Evolutionary conservation across 2,113 vertebrate species (phyloP).

Genomic region (Callionymus lyra): DNA sequence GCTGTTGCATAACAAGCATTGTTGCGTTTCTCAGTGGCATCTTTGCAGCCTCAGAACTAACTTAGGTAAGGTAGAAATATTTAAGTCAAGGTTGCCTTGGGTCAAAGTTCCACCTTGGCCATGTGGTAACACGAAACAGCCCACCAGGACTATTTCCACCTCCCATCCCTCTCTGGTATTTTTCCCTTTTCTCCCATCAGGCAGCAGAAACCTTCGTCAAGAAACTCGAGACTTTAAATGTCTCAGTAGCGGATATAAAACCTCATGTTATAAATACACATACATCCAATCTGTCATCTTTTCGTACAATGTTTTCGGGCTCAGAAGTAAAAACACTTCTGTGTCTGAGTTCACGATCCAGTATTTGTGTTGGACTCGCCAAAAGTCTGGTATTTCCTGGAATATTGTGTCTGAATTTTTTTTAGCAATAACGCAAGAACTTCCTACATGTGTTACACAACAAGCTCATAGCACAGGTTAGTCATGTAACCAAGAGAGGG

Average conservation of each 20-base stretch:
- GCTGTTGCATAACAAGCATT: constrained; percentile 29
- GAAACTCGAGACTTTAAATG: constrained; percentile 16
- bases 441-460: constrained; percentile 37
- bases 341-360: constrained; percentile 5
- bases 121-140: constrained; percentile 25
- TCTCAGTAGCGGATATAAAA: constrained; percentile 5
- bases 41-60: constrained; percentile 9
- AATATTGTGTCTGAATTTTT: constrained; percentile 23
- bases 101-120: constrained; percentile 30
- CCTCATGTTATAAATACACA: constrained; percentile 9
- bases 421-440: constrained; percentile 28
- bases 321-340: no score
- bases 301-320: constrained; percentile 1
- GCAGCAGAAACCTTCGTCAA: constrained; percentile 14
- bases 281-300: constrained; percentile 15
- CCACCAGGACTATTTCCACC: constrained; percentile 16
- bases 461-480: constrained; percentile 3
- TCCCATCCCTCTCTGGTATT: constrained; percentile 19
- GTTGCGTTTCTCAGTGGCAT: constrained; percentile 15
- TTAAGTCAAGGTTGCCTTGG: constrained; percentile 27
- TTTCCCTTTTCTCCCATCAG: constrained; percentile 18
- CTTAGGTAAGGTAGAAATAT: constrained; percentile 11
- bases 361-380: constrained; percentile 37
- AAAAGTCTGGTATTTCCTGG: constrained; percentile 45
- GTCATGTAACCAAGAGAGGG: constrained; percentile 24